Conservation (phyloP, 2,797 vertebrate genomes). For the Clamator glandarius region DNA sequence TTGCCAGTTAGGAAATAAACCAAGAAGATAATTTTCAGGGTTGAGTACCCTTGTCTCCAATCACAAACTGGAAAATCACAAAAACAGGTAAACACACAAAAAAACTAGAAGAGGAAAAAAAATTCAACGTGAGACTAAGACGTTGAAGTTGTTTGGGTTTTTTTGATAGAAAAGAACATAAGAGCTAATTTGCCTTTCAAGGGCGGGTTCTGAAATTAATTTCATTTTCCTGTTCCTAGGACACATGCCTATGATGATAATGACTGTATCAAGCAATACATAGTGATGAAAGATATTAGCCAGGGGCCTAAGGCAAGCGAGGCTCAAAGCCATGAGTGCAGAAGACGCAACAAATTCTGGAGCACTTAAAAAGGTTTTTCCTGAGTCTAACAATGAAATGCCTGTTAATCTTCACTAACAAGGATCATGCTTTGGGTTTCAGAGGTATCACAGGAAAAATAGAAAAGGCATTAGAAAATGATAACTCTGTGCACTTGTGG, state of each 20-base stretch:
- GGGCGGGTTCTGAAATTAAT: not conserved
- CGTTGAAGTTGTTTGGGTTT: not conserved
- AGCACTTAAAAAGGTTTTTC: not conserved
- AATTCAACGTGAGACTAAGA: not conserved
- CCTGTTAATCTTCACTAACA: not conserved
- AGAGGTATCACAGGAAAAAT: not conserved
- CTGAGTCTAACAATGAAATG: not conserved
- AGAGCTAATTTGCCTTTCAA: not conserved
- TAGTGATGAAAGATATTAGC: slow-evolving; percentile 25
- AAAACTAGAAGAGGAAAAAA: not conserved
- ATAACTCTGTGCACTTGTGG: not conserved
- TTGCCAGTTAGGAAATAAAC: not conserved
- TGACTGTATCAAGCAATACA: not conserved
- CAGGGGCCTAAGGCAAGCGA: not conserved
- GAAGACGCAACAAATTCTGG: not conserved
- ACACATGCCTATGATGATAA: not conserved
- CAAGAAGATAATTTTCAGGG: not conserved
- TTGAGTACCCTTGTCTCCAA: not conserved
- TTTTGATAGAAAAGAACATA: not conserved
- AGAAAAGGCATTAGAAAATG: not conserved
- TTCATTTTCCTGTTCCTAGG: not conserved
- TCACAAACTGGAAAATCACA: not conserved
- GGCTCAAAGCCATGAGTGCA: not conserved
- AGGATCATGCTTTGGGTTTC: not conserved
- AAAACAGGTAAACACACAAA: not conserved